Conservation (phyloP, 1,140 invertebrate species). For the Drosophila cardini region DNA sequence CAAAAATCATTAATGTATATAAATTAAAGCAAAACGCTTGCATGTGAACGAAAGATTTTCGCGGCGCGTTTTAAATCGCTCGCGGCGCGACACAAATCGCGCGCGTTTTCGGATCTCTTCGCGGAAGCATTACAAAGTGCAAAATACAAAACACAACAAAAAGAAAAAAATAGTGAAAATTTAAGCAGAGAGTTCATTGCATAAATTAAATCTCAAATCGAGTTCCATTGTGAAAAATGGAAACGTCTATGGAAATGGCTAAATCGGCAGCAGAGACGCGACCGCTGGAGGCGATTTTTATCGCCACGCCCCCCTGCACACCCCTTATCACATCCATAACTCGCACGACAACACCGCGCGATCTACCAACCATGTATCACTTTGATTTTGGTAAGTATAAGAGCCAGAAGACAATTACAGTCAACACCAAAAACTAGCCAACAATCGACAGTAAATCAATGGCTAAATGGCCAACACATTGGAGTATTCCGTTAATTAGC, state of each 20-base stretch:
- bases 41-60: slow-evolving; percentile 58
- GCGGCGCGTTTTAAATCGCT: slow-evolving; percentile 65
- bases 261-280: slow-evolving; percentile 51
- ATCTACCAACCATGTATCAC: slow-evolving; percentile 75
- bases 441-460: slow-evolving; percentile 6
- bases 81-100: slow-evolving; percentile 54
- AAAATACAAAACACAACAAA: slow-evolving; percentile 13
- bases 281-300: slow-evolving; percentile 69
- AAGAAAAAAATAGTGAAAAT: slow-evolving; percentile 28
- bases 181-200: slow-evolving; percentile 64
- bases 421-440: background rate
- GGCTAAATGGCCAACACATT: slow-evolving; percentile 7
- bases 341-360: slow-evolving; percentile 70
- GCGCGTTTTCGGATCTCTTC: slow-evolving; percentile 41
- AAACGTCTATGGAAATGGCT: slow-evolving; percentile 32
- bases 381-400: slow-evolving; percentile 70
- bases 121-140: slow-evolving; percentile 23
- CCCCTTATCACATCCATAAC: slow-evolving; percentile 59
- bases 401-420: slow-evolving; percentile 5
- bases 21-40: slow-evolving; percentile 60
- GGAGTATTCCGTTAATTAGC: slow-evolving; percentile 4
- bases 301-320: slow-evolving; percentile 62
- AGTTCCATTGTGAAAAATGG: slow-evolving; percentile 35
- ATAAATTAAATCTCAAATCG: slow-evolving; percentile 55
- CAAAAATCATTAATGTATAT: slow-evolving; percentile 69